Evolutionary conservation across 2,113 vertebrate genomes (phyloP), one percentile per base, ranked within the genome.

Genomic region (Anoura caudifer): DNA sequence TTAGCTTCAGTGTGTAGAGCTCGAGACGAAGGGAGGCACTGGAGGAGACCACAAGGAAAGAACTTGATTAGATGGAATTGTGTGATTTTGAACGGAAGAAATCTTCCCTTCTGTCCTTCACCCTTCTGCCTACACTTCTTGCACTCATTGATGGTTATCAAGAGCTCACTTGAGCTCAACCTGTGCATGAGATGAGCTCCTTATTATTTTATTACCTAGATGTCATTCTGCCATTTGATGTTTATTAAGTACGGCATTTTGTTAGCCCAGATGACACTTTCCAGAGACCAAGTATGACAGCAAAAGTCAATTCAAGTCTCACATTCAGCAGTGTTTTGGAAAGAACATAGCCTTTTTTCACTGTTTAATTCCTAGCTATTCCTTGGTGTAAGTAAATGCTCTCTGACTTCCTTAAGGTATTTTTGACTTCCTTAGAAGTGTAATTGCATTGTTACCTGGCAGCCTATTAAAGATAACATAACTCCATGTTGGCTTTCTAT

Each of bases 161-260:
- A 69, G 76, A 47, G 56, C 36, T 92, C 9, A 8, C 28, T 70
- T 50, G 38, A 91, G 41, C 14, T 83, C 72, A 93, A n/a, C 41
- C 33, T 82, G 52, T 45, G 4, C 7, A 22, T 8, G 13, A 79
- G 43, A 89, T 47, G 90, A 63, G 56, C 50, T 95, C 28, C 41
- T 93, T 94, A 89, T 87, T 91, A 6, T 81, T 90, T 91, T 93
- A 83, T 95, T 84, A 76, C 50, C 52, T 79, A 87, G 47, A 76
- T 67, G 56, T 65, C 54, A 61, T 86, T 69, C 41, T 87, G 69
- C 70, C 72, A 87, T 73, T 85, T 77, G 52, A 84, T 95, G 31
- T 90, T 94, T 77, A 93, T 84, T 70, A 95, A 95, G 63, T 76
- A 79, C 87, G 87, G 69, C 75, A 87, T 54, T 70, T 84, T 92